These are phyloP conservation scores for Python bivittatus DNA, from an alignment of 2,113 vertebrate species.

Conservation along the genomic window DNA sequence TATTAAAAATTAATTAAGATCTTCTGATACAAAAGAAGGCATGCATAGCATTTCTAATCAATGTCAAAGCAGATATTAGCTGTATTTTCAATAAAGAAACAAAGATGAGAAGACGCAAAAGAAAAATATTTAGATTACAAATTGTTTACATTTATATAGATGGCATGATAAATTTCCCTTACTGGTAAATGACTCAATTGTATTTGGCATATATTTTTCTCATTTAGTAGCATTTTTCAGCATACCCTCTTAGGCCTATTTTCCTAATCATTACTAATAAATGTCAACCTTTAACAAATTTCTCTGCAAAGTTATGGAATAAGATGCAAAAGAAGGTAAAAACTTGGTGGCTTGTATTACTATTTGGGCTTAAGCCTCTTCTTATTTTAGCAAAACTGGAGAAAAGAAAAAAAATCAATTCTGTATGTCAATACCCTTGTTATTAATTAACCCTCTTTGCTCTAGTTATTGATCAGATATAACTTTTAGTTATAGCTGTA, in stretches of 20 bases:
- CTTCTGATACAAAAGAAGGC: neutral
- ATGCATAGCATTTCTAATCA: neutral
- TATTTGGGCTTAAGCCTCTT: neutral
- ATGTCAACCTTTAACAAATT: slow-evolving; percentile 4
- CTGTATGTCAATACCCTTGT: slow-evolving; percentile 1
- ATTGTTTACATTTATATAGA: neutral
- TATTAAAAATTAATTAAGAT: neutral
- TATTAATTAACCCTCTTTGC: slow-evolving; percentile 19
- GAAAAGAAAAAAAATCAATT: slow-evolving; percentile 12
- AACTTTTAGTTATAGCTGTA: slow-evolving; percentile 9
- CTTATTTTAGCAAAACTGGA: neutral
- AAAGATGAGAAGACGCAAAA: neutral
- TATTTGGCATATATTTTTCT: neutral
- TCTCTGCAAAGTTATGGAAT: neutral
- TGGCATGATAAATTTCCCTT: neutral
- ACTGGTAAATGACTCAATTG: neutral
- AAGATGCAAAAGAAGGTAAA: neutral
- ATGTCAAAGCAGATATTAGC: neutral
- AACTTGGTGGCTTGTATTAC: neutral
- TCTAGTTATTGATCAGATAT: slow-evolving; percentile 20
- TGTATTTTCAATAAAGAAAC: neutral
- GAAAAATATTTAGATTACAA: neutral
- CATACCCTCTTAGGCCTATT: neutral
- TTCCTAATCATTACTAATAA: neutral
- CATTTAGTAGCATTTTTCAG: neutral